Base-by-base conservation (phyloP, 2,797 vertebrate genomes). In the Anniella stebbinsi region DNA sequence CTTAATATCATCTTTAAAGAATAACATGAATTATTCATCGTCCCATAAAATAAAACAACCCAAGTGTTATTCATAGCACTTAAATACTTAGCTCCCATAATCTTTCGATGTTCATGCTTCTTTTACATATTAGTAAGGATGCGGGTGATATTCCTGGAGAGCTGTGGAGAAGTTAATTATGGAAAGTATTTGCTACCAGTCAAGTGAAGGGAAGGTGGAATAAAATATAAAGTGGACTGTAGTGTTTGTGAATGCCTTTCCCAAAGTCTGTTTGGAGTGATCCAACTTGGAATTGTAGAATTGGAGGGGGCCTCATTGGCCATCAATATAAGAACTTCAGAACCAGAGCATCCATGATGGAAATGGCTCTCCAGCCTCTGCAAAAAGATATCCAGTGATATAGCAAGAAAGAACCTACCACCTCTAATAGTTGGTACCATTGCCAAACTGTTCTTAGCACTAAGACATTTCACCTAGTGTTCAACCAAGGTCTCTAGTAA, bases 41-140 rank as follows among this genome's bases (percentile, higher is more conserved):
- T 69, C 11, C 2, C 38, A 38, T 57, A 36, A 80, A 60, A 60
- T 23, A 45, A 80, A 90, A 76, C 18, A 84, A 48, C 41, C 4
- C 66, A 48, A 91, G 67, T 81, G 30, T 77, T 87, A 89, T 57
- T 87, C 72, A 70, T 88, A 93, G 70, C 63, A 67, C 69, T 91
- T 85, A 88, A 84, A 69, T 89, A 81, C 70, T 91, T 84, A 87
- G 80, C 73, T 89, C 87, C 41, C 60, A 51, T 87, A 54, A 70
- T 76, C 73, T 90, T 90, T 76, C n/a, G 36, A 60, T 90, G 54
- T 84, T 84, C 87, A 54, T 81, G 41, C 60, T 63, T 75, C 84
- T 75, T 89, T 90, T 84, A 86, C 87, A 80, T 67, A 86, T 93
- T 89, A 93, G 85, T 82, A 69, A 93, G 45, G 36, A 88, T 9